Evolutionary conservation across 1,140 invertebrate genomes (phyloP).

Genomic region (Magallana angulata): DNA sequence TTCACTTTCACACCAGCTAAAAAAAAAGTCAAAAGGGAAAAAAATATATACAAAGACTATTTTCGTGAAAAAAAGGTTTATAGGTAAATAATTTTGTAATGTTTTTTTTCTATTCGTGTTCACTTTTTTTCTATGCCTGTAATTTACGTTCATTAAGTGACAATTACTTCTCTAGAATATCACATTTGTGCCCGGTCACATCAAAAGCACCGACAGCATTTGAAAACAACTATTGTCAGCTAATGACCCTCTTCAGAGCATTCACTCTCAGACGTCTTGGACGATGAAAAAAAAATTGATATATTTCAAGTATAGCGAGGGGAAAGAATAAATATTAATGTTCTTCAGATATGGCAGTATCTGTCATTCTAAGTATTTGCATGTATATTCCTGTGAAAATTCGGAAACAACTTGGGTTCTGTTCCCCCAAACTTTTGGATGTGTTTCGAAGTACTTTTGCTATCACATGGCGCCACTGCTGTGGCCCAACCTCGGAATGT

Average conservation of each 20-base stretch:
- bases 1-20: constrained; percentile 22
- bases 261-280: neutral
- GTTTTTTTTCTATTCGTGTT: constrained; percentile 13
- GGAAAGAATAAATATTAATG: neutral
- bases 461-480: constrained; percentile 31
- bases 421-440: neutral
- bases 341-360: neutral
- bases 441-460: constrained; percentile 12
- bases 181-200: neutral
- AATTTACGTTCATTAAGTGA: constrained; percentile 17
- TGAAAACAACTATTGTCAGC: constrained; percentile 24
- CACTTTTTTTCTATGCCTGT: constrained; percentile 3
- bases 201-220: neutral
- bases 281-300: neutral
- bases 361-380: constrained; percentile 6
- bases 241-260: constrained; percentile 8
- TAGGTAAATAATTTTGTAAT: constrained; percentile 22
- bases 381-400: constrained; percentile 9
- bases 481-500: constrained; percentile 45
- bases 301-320: neutral
- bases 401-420: neutral
- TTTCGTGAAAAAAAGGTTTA: constrained; percentile 16
- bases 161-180: constrained; percentile 23
- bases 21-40: neutral
- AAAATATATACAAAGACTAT: neutral